Conservation (phyloP, 2,113 vertebrate species). For the Amazona guildingii region DNA sequence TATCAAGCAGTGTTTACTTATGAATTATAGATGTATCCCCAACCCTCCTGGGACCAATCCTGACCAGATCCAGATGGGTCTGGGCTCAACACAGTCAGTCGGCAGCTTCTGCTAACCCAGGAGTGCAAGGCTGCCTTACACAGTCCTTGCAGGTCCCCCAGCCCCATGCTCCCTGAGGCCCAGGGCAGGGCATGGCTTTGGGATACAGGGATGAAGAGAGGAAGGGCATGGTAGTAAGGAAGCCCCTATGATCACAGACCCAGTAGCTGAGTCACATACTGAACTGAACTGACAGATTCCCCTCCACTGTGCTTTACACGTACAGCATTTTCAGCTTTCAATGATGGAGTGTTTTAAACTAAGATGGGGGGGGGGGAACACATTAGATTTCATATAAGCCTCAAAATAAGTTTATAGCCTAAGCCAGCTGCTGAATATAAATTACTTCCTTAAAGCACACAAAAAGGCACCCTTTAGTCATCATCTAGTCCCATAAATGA, state of each 20-base stretch:
- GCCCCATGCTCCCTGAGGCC: fast-evolving
- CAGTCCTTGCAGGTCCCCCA: not conserved
- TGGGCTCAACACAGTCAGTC: not conserved
- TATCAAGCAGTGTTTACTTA: not conserved
- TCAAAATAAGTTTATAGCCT: not conserved
- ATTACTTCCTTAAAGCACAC: constrained; percentile 13
- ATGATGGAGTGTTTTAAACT: not conserved
- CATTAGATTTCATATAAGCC: not conserved
- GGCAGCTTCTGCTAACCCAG: not conserved
- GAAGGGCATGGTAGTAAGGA: not conserved
- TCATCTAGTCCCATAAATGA: constrained; percentile 25
- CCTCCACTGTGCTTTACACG: not conserved
- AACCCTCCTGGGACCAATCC: not conserved
- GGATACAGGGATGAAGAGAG: not conserved
- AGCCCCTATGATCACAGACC: not conserved
- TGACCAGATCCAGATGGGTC: not conserved
- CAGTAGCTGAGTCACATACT: not conserved
- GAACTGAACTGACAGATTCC: not conserved
- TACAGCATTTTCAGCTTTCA: not conserved
- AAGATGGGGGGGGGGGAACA: not conserved
- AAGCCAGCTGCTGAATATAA: constrained; percentile 38
- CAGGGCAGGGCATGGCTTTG: not conserved
- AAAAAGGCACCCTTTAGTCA: constrained; percentile 27
- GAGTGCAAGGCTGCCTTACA: fast-evolving
- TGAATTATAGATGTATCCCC: not conserved